Base-by-base conservation (phyloP, 1,140 invertebrate species). In the Heliconius hermathena region DNA sequence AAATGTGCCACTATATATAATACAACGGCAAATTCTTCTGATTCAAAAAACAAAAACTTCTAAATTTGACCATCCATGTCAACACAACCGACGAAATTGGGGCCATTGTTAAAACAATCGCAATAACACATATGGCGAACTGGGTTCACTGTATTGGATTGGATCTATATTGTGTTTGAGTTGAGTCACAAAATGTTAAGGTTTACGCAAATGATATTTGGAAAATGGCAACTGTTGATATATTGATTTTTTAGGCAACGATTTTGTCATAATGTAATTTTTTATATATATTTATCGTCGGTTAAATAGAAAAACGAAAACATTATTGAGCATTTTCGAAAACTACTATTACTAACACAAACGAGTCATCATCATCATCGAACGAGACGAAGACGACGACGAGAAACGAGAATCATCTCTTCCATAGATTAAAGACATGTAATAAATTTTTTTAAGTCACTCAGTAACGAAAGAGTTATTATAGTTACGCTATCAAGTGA, bases 71-170 rank as follows among this genome's bases (percentile, higher is more conserved):
- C 26, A 66, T 26, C 26, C 22, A 66, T 26, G 60, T 29, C 20
- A n/a, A 66, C 8, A 66, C 60, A 26, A 66, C 22, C 60, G 26
- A 66, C 60, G 11, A 66, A 66, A 66, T 66, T 29, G 60, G 60
- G 60, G 60, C 22, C 60, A 66, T 66, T 66, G 60, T 66, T 66
- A 66, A 66, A 66, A 66, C 60, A 66, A 66, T 66, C 26, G 22
- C 60, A 66, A 66, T 66, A 66, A 29, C 60, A 29, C 60, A 29
- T 66, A 66, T 66, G 60, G 60, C 60, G 22, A 66, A 29, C 60
- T 66, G 60, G 60, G 60, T 29, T 16, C 26, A 26, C 26, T 66
- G 22, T 66, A 29, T 66, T 66, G 57, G 57, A 60, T 60, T 60
- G 22, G 22, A 16, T 66, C 60, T 66, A 66, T 29, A 66, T 66